Evolutionary conservation across 2,888 invertebrate species (phyloP), one percentile per base, ranked within the genome.

Genomic region (Oithona nana): DNA sequence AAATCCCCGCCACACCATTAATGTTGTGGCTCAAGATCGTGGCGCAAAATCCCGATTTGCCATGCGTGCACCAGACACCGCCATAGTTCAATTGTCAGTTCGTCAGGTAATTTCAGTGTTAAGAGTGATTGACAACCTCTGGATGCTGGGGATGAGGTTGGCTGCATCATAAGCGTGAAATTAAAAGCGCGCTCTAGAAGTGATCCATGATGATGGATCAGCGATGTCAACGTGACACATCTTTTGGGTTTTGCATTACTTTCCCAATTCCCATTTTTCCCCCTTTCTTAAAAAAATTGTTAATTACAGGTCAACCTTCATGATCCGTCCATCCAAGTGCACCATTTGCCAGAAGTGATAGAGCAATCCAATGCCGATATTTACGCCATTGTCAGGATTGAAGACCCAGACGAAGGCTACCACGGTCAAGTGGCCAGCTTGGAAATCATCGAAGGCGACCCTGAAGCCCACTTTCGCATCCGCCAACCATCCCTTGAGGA

Each of bases 401-500:
- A 79, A 6, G 94, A 94, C 72, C 79, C 80, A 62, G 95, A 95
- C 73, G 75, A 76, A 51, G 93, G 90, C 1, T 78, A 82, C 26
- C 87, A 89, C 73, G 94, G 94, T 0, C 79, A 86, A 70, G 84
- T 94, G 55, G 82, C 81, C 60, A 78, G 78, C 52, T 74, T 92
- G 55, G 87, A 88, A 68, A 88, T 94, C 64, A 83, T 88, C 3
- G 86, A 86, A 66, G 92, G 93, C 0, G 90, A 92, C 73, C 85
- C 88, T 0, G 86, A 88, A 68, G 88, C 89, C 0, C 84, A 88
- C 73, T 92, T 94, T 73, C 78, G 85, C 60, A 82, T 93, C 61
- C 76, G 80, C 55, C 79, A 28, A 31, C 51, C 51, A 16, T 24
- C 82, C 0, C 76, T 80, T 28, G 72, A 75, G 65, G 79, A 67